phyloP scores from a whole-genome alignment of 2,113 vertebrate species.

The Lethenteron reissneri region DNA sequence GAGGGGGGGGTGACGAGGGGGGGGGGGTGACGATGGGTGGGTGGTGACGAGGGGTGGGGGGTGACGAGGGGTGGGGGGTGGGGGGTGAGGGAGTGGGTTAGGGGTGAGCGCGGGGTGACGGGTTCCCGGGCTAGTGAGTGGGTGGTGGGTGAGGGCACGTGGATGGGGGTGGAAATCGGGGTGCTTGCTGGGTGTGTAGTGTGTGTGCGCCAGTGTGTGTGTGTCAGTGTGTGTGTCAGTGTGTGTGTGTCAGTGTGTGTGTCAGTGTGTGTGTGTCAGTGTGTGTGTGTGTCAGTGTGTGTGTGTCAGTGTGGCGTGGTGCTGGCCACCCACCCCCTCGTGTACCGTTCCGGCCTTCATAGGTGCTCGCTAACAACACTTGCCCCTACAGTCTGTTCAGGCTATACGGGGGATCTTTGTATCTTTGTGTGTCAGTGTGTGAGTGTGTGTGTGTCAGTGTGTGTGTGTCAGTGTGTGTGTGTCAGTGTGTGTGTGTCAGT shows the following conservation, averaged over 20 bases:
- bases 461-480: not conserved
- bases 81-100: not conserved
- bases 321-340: no score
- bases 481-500: not conserved
- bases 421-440: not conserved
- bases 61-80: not conserved
- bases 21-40: no score
- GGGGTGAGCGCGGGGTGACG: not conserved
- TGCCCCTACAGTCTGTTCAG: no score
- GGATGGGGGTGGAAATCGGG: not conserved
- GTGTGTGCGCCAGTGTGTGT: not conserved
- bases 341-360: no score
- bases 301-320: no score
- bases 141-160: not conserved
- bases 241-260: slow-evolving; percentile 3
- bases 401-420: no score
- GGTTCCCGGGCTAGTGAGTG: not conserved
- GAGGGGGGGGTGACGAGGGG: not conserved
- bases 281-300: slow-evolving; percentile 1
- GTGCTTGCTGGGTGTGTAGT: no score
- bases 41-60: not conserved
- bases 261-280: not conserved
- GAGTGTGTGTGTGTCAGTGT: not conserved
- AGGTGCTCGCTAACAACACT: no score
- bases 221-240: not conserved